Evolutionary conservation across 2,888 invertebrate genomes (phyloP), one percentile per base, ranked within the genome.

Genomic region (Rhaphigaster nebulosa): DNA sequence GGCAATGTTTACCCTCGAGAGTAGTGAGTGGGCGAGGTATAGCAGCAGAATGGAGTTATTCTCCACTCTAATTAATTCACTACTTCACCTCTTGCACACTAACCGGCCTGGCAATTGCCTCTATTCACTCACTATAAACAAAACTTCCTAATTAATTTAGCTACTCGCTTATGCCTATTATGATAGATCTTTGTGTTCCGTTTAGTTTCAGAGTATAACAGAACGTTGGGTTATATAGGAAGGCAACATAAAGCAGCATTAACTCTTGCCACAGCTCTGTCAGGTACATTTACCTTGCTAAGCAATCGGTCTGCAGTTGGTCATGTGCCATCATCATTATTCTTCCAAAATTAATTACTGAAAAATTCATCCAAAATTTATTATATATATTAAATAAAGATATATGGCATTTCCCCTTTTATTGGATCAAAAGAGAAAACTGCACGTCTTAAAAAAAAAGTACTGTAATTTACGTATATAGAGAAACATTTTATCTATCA

Each of bases 91-190:
- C n/a, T 12, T 4, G 12, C 18, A 5, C 38, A 38, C 70, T 20
- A 38, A 76, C 70, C 38, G 70, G 29, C 26, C 34, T 12, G 0
- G 70, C 34, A 76, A 38, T 76, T 76, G 34, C 70, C 70, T 23
- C 70, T 76, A 76, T 76, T 76, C 70, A 76, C 34, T 76, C 70
- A 10, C 70, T 76, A 76, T 76, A 23, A 76, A 76, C 38, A 76
- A 38, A 70, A 76, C 70, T 76, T 2, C 8, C 29, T 38, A 20
- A 76, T 76, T 76, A 76, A 76, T 76, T 76, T 76, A 76, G 70
- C 70, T 76, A 38, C 70, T 76, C 34, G 20, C 34, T 76, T 38
- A 38, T 8, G 38, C 18, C 23, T 38, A 34, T 76, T 76, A 76
- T 34, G 70, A 8, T 34, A 76, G 70, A 38, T 76, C 34, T 76